Conservation (phyloP, 2,888 invertebrate species). For the Troilus luridus region DNA sequence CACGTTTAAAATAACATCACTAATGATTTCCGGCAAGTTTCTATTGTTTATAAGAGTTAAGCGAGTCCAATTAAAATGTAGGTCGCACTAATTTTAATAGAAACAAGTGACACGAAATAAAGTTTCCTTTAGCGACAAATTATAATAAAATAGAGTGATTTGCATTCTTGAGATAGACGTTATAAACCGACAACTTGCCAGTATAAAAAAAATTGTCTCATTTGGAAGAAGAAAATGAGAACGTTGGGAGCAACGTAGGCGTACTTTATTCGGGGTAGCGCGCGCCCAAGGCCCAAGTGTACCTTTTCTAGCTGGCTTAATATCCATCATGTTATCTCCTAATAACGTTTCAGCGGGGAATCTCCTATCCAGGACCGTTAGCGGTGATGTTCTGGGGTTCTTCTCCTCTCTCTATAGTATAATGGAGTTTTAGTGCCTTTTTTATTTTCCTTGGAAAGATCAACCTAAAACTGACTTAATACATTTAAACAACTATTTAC, state of each 20-base stretch:
- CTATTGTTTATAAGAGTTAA: neutral
- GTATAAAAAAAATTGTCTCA: neutral
- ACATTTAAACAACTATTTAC: too few relatives aligned
- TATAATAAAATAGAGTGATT: conserved; percentile 21
- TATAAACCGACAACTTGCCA: conserved; percentile 36
- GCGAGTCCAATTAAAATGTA: neutral
- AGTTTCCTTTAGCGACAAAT: neutral
- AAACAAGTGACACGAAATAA: neutral
- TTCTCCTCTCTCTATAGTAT: neutral
- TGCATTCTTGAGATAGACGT: neutral
- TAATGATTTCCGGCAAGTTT: neutral
- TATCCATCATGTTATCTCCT: neutral
- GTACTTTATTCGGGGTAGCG: conserved; percentile 27
- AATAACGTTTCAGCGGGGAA: neutral
- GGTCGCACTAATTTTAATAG: neutral
- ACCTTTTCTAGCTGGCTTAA: neutral
- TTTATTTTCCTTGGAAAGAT: too few relatives aligned
- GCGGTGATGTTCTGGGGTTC: neutral
- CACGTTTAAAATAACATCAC: too few relatives aligned
- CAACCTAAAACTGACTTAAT: too few relatives aligned
- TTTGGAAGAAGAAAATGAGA: conserved; percentile 18
- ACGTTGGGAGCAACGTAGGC: neutral
- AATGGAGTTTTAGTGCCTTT: neutral
- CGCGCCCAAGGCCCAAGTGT: neutral
- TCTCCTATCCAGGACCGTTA: neutral